phyloP scores from a whole-genome alignment of 2,113 vertebrate species.

The Brachypodius melanocephalos region DNA sequence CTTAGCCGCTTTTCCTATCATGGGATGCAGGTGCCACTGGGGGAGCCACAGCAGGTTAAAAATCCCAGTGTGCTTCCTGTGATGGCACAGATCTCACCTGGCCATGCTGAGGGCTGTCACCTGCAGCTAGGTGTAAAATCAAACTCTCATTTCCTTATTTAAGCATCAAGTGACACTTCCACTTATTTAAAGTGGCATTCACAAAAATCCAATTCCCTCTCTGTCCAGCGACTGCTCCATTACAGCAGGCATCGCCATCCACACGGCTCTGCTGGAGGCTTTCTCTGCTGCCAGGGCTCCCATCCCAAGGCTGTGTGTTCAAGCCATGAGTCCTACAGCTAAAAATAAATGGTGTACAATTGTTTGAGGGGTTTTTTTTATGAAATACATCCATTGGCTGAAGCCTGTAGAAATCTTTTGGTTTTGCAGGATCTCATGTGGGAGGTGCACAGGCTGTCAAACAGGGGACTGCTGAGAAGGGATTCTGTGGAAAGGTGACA shows the following conservation, averaged over 20 bases:
- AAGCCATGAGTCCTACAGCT: not conserved
- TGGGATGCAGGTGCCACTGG: not conserved
- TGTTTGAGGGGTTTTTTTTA: not conserved
- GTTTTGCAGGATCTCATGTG: not conserved
- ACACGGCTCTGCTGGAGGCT: accelerated
- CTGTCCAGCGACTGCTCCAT: not conserved
- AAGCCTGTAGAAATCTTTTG: not conserved
- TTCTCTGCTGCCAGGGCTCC: not conserved
- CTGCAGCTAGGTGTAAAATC: not conserved
- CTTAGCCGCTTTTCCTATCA: not conserved
- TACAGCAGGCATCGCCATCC: not conserved
- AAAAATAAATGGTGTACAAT: not conserved
- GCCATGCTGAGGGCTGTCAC: not conserved
- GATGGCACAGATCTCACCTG: not conserved
- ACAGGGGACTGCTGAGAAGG: not conserved
- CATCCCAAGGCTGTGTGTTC: not conserved
- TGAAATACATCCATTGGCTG: not conserved
- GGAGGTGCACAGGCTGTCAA: not conserved
- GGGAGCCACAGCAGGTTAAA: not conserved
- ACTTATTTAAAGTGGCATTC: not conserved
- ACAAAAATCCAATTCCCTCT: slow-evolving; percentile 33
- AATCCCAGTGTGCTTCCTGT: not conserved
- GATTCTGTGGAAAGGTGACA: not conserved
- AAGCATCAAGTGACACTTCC: not conserved
- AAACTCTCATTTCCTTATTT: slow-evolving; percentile 6